Conservation (phyloP, 2,888 invertebrate species). For the Orchesella flavescens region DNA sequence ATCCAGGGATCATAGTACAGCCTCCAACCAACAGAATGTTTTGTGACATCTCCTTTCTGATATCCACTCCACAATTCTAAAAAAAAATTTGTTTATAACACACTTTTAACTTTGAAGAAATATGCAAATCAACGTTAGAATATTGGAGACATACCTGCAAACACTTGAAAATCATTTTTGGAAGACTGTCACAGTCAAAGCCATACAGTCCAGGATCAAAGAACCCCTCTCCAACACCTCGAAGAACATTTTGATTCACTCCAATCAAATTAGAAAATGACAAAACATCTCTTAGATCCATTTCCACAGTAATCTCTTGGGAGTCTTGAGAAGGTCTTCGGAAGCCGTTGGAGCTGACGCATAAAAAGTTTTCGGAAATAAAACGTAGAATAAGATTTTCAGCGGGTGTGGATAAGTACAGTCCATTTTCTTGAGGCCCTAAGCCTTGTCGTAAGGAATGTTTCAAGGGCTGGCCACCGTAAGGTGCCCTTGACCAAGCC, state of each 20-base stretch:
- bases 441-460: slow-evolving; percentile 71
- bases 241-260: slow-evolving; percentile 71
- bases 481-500: slow-evolving; percentile 68
- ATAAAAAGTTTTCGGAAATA: slow-evolving; percentile 72
- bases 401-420: slow-evolving; percentile 71
- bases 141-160: slow-evolving; percentile 74
- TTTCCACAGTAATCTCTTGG: slow-evolving; percentile 71
- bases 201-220: slow-evolving; percentile 78
- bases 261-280: slow-evolving; percentile 71
- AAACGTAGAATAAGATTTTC: slow-evolving; percentile 72
- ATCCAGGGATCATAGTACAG: slow-evolving; percentile 77
- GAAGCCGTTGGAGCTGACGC: slow-evolving; percentile 64
- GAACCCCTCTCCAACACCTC: slow-evolving; percentile 75
- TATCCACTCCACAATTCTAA: slow-evolving; percentile 78
- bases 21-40: slow-evolving; percentile 78
- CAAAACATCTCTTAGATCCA: slow-evolving; percentile 71
- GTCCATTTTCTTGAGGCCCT: slow-evolving; percentile 72
- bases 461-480: slow-evolving; percentile 70
- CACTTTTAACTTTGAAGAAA: too few species aligned
- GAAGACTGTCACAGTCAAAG: slow-evolving; percentile 77
- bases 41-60: slow-evolving; percentile 77
- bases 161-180: slow-evolving; percentile 77
- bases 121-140: too few species aligned
- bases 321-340: slow-evolving; percentile 71
- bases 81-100: slow-evolving; percentile 24